These are phyloP conservation scores for Gadus chalcogrammus DNA, from an alignment of 2,113 vertebrate genomes.

Conservation along the genomic window DNA sequence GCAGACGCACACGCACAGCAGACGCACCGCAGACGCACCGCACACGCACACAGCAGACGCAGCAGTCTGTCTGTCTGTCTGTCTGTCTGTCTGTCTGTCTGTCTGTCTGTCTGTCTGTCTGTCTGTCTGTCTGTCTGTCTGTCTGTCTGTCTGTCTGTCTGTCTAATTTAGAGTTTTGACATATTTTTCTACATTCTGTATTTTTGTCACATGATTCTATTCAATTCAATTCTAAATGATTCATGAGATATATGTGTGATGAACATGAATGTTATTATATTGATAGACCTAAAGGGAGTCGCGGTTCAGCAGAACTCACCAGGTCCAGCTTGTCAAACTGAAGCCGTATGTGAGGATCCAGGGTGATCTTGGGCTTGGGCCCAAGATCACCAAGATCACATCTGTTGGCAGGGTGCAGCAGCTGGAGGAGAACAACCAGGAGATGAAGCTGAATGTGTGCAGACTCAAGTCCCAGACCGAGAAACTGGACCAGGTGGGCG, in stretches of 20 bases:
- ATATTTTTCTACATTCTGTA: no score
- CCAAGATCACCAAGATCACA: background rate
- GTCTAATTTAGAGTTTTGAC: no score
- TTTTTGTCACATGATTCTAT: no score
- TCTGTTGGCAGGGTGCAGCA: constrained; percentile 77
- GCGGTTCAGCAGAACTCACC: constrained; percentile 65
- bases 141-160: no score
- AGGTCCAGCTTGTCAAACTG: constrained; percentile 85
- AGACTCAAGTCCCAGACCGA: constrained; percentile 87
- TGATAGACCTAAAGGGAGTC: no score
- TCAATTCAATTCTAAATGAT: no score
- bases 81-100: background rate
- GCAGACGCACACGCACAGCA: constrained; percentile 1
- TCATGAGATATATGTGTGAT: no score
- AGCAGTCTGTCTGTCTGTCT: no score
- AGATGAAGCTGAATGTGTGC: constrained; percentile 79
- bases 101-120: background rate
- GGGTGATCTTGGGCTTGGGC: constrained; percentile 78
- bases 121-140: background rate
- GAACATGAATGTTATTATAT: no score
- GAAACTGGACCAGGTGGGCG: constrained; percentile 90
- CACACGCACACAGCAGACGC: no score
- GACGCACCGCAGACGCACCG: background rate
- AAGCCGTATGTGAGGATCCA: constrained; percentile 85
- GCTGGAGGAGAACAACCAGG: constrained; percentile 85